These are phyloP conservation scores for Platycnemis pennipes DNA, from an alignment of 2,888 invertebrate species.

Conservation along the genomic window DNA sequence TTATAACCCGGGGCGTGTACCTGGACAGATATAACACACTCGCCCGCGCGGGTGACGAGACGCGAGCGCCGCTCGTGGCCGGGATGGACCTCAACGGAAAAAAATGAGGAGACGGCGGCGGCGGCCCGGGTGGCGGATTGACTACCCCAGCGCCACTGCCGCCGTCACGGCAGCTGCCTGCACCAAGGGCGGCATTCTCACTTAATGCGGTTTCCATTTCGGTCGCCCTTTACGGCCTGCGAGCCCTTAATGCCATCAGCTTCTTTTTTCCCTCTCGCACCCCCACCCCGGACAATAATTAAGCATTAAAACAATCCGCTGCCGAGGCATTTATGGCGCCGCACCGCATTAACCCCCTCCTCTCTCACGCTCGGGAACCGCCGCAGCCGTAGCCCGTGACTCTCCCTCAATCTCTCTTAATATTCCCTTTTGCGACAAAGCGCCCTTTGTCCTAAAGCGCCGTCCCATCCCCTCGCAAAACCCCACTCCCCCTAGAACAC, in stretches of 20 bases:
- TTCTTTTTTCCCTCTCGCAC: background rate
- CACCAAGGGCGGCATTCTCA: background rate
- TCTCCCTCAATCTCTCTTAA: constrained; percentile 16
- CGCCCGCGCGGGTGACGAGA: background rate
- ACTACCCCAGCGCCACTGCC: background rate
- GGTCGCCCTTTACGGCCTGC: background rate
- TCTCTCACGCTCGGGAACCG: background rate
- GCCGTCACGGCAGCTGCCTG: background rate
- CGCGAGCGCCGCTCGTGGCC: background rate
- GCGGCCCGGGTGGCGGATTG: background rate
- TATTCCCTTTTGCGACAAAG: constrained; percentile 28
- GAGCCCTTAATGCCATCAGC: background rate
- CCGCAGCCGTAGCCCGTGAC: background rate
- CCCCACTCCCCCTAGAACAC: background rate
- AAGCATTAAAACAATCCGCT: constrained; percentile 36
- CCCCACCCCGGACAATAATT: background rate
- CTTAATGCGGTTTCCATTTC: constrained; percentile 22
- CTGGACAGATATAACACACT: background rate
- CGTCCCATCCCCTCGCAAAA: background rate
- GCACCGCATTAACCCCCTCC: background rate
- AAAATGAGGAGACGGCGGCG: background rate
- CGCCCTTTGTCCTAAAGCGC: background rate
- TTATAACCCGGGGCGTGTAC: background rate
- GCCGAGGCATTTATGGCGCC: background rate
- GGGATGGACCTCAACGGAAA: background rate